Base-by-base conservation (phyloP, 2,797 vertebrate genomes). In the Tokudaia tokunoshimensis region DNA sequence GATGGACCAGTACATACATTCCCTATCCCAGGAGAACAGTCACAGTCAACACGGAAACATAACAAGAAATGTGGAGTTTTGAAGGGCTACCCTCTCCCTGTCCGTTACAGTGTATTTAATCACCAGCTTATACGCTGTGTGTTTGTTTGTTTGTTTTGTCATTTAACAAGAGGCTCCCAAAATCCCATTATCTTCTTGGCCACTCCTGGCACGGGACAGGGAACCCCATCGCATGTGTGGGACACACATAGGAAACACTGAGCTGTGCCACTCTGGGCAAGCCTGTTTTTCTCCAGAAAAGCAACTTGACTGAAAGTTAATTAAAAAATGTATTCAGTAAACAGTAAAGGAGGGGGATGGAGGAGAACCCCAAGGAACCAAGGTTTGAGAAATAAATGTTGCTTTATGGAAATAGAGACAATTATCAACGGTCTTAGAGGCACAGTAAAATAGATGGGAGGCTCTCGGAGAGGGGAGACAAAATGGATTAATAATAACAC, bases 261-360 rank as follows among this genome's bases (percentile, higher is more conserved):
- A 47, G 22, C 24, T 0, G 22, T 0, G 13, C 1, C 26, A 65
- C 75, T 70, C 15, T n/a, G 19, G 26, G 87, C 57, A 59, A 81
- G 72, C 10, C 41, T 52, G 72, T 37, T 65, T 65, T 63, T 29
- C 72, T 59, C 80, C 50, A 5, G 84, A 94, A 92, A 85, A 29
- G 41, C 0, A 24, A 74, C 75, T 89, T 92, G 83, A 95, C 75
- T 89, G 63, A 89, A 79, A 96, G 81, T 78, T 88, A 88, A 91
- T 97, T 96, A 63, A 93, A 95, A 95, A 92, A 37, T 13, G 61
- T 57, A 82, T 70, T 78, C 86, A 94, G 94, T 74, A 80, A 86
- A 74, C 4, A n/a, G 75, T 26, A 6, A 1, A 3, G 17, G 24
- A 10, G 50, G 83, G 15, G 17, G 10, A 5, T 0, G 1, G 7